phyloP scores from a whole-genome alignment of 2,888 invertebrate species.

The Leptinotarsa juncta region DNA sequence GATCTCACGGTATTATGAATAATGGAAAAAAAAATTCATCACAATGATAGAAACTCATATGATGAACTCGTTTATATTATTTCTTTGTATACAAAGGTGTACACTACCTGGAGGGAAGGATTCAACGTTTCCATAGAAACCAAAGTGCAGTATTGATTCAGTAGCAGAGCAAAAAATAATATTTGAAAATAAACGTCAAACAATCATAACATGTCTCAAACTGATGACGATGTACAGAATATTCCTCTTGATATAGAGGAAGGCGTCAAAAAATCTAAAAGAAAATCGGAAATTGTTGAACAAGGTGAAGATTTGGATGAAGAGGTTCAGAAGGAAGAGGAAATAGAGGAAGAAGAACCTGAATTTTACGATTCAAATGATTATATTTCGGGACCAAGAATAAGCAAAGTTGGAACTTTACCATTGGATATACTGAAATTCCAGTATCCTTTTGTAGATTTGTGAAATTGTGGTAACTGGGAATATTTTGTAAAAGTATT shows the following conservation, averaged over 20 bases:
- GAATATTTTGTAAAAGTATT: not conserved
- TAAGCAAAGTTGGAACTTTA: constrained; percentile 69
- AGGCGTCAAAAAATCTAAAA: not conserved
- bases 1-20: no score
- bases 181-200: constrained; percentile 4
- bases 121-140: constrained; percentile 1
- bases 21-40: no score
- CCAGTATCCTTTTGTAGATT: constrained; percentile 72
- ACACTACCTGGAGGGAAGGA: not conserved
- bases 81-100: not conserved
- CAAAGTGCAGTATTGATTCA: not conserved
- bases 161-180: not conserved
- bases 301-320: constrained; percentile 19
- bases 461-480: no score
- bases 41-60: no score
- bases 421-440: constrained; percentile 73
- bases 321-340: constrained; percentile 19
- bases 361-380: constrained; percentile 64
- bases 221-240: constrained; percentile 48
- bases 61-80: not conserved
- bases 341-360: constrained; percentile 34
- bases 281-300: not conserved
- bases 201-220: constrained; percentile 37
- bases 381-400: constrained; percentile 70
- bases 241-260: constrained; percentile 33